Percentiles rank a stretch among this genome's conserved stretches.
Evolutionary conservation across 2,113 vertebrate species (phyloP).

Genomic region (Neolamprologus ventralis): DNA sequence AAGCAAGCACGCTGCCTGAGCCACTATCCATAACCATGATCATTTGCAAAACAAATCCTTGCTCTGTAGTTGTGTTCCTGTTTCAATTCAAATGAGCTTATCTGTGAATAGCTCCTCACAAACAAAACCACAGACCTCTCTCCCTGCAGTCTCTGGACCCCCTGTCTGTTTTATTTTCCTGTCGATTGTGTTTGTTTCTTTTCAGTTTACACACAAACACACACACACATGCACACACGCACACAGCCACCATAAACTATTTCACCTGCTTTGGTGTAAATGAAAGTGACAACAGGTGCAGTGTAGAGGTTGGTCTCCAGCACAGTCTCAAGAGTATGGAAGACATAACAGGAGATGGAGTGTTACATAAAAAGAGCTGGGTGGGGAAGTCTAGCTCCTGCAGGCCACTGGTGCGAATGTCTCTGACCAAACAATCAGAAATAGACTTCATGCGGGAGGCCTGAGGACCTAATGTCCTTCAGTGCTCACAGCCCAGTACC

Average conservation of each 20-base stretch:
- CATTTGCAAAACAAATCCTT: slow-evolving; percentile 56
- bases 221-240: not conserved
- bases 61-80: not conserved
- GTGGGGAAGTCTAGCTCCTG: not conserved
- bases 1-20: not conserved
- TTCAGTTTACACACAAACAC: not conserved
- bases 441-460: not conserved
- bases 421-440: not conserved
- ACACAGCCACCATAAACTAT: not conserved
- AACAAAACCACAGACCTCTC: not conserved
- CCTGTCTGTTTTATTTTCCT: not conserved
- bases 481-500: not conserved
- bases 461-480: not conserved
- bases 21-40: not conserved
- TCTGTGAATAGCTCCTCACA: slow-evolving; percentile 9
- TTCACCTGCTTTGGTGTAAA: not conserved
- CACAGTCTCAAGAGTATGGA: not conserved
- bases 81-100: slow-evolving; percentile 34
- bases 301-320: not conserved
- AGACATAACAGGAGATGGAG: not conserved
- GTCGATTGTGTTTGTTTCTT: not conserved
- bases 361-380: not conserved
- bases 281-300: not conserved
- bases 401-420: not conserved
- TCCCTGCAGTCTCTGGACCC: not conserved